Conservation (phyloP, 1,140 invertebrate species). For the Chironomus striatipennis region DNA sequence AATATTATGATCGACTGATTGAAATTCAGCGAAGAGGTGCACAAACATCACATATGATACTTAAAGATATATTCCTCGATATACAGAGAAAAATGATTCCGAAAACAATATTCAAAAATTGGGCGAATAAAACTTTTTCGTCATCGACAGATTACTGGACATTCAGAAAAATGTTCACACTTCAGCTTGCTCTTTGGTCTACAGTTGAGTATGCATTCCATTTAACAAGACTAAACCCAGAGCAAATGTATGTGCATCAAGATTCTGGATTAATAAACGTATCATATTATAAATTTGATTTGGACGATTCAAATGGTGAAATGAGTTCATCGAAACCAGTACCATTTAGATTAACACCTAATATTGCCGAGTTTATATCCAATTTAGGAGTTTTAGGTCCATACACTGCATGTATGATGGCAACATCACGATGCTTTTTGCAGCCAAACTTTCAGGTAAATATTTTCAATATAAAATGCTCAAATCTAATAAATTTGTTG, state of each 20-base stretch:
- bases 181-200: constrained; percentile 80
- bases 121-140: constrained; percentile 81
- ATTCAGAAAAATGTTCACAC: constrained; percentile 91
- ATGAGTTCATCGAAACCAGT: constrained; percentile 86
- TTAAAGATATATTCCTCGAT: constrained; percentile 80
- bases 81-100: constrained; percentile 88
- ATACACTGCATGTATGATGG: constrained; percentile 86
- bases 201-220: constrained; percentile 95
- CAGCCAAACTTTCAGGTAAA: constrained; percentile 83
- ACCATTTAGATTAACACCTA: constrained; percentile 91
- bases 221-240: constrained; percentile 86
- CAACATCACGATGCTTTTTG: constrained; percentile 84
- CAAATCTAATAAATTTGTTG: too few species aligned
- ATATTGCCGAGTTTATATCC: constrained; percentile 87
- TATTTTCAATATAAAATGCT: constrained; percentile 25
- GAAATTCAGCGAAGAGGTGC: constrained; percentile 76
- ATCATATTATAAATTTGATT: constrained; percentile 94
- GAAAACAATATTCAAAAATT: constrained; percentile 74
- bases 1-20: constrained; percentile 87
- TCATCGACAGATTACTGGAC: constrained; percentile 95
- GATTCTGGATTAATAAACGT: constrained; percentile 92
- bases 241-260: constrained; percentile 97
- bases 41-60: constrained; percentile 83
- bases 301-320: constrained; percentile 86
- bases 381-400: constrained; percentile 81